Conservation (phyloP, 2,888 invertebrate species). For the Ctenicera cuprea region DNA sequence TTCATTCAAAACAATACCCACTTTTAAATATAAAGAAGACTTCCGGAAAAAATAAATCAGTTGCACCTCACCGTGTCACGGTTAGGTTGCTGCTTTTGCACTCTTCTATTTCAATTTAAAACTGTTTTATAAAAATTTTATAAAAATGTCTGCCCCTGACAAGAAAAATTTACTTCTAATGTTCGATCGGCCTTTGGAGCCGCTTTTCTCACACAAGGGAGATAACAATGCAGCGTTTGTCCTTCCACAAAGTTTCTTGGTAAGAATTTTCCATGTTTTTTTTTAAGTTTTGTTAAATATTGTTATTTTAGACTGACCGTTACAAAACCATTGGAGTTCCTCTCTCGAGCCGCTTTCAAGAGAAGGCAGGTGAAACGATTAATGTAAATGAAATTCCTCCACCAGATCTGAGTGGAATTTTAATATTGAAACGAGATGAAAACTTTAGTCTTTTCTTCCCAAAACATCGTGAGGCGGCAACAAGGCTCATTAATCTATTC, state of each 20-base stretch:
- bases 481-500: conserved; percentile 81
- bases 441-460: conserved; percentile 87
- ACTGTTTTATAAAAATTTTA: too few species aligned
- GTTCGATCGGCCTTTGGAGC: conserved; percentile 86
- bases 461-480: conserved; percentile 82
- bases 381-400: conserved; percentile 74
- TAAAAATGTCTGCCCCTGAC: conserved; percentile 61
- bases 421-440: conserved; percentile 76
- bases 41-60: not conserved
- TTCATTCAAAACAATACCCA: not conserved
- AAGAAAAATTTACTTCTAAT: conserved; percentile 77
- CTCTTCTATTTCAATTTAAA: too few species aligned
- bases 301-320: conserved; percentile 71
- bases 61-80: not conserved
- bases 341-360: conserved; percentile 78
- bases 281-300: conserved; percentile 10
- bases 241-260: conserved; percentile 78
- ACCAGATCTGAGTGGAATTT: conserved; percentile 77
- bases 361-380: conserved; percentile 74
- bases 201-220: conserved; percentile 85
- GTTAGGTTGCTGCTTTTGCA: too few species aligned
- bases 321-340: conserved; percentile 77
- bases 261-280: conserved; percentile 70
- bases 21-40: not conserved
- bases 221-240: conserved; percentile 77